These are phyloP conservation scores for Amphiprion ocellaris DNA, from an alignment of 2,113 vertebrate species.

Conservation along the genomic window DNA sequence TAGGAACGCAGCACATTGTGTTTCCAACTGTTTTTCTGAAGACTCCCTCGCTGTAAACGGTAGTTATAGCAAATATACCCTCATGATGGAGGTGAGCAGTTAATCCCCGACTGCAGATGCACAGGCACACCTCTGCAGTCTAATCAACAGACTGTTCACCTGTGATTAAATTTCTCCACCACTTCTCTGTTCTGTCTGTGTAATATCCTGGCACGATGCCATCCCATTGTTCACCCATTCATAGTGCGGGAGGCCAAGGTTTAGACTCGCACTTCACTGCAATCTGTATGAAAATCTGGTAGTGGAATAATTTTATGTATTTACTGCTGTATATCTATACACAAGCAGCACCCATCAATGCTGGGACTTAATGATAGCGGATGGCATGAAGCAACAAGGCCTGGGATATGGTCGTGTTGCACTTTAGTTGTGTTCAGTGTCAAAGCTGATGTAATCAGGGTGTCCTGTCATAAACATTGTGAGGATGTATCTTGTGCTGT, in stretches of 20 bases:
- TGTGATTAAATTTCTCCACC: constrained; percentile 16
- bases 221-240: not conserved
- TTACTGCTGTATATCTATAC: not conserved
- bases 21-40: constrained; percentile 46
- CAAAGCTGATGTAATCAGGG: constrained; percentile 50
- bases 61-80: constrained; percentile 50
- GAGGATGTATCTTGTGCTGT: constrained; percentile 41
- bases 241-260: not conserved
- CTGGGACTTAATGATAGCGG: not conserved
- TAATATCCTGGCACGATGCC: not conserved
- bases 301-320: not conserved
- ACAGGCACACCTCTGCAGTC: constrained; percentile 34
- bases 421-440: constrained; percentile 27
- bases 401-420: constrained; percentile 2
- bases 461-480: constrained; percentile 53
- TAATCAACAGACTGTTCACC: constrained; percentile 44
- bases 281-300: not conserved
- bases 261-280: not conserved
- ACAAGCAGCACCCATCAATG: not conserved
- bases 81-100: constrained; percentile 56
- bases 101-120: constrained; percentile 61
- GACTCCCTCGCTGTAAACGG: constrained; percentile 45
- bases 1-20: constrained; percentile 50
- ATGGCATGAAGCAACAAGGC: constrained; percentile 18
- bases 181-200: not conserved